These are phyloP conservation scores for Clamator glandarius DNA, from an alignment of 2,797 vertebrate species.

Conservation along the genomic window DNA sequence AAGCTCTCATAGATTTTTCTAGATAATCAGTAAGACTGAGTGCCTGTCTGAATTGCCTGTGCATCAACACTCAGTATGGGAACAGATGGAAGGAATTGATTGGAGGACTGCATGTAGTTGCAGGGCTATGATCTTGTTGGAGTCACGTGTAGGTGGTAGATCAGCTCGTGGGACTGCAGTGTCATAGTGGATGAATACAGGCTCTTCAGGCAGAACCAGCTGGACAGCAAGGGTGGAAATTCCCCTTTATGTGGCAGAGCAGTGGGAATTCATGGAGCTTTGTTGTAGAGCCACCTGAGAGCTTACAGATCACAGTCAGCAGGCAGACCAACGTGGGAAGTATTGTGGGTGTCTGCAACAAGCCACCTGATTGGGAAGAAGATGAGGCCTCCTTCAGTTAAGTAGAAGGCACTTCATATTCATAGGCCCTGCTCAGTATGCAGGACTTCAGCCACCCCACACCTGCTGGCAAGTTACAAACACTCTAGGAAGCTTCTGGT, in stretches of 20 bases:
- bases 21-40: not conserved
- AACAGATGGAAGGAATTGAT: not conserved
- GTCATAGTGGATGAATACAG: not conserved
- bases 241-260: not conserved
- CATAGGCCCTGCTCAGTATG: not conserved
- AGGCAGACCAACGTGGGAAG: not conserved
- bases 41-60: not conserved
- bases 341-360: not conserved
- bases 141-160: not conserved
- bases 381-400: not conserved
- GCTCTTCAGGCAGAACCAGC: slow-evolving; percentile 27
- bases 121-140: not conserved
- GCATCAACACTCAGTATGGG: not conserved
- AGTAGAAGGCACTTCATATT: not conserved
- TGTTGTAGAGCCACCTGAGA: not conserved
- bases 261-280: not conserved
- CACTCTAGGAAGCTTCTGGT: not conserved
- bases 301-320: not conserved
- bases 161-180: not conserved
- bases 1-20: not conserved
- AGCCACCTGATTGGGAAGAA: not conserved
- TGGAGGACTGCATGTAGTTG: not conserved
- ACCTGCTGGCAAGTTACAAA: not conserved
- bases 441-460: not conserved
- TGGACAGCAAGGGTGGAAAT: not conserved